Evolutionary conservation across 1,140 invertebrate genomes (phyloP).

Genomic region (Drosophila mayri): DNA sequence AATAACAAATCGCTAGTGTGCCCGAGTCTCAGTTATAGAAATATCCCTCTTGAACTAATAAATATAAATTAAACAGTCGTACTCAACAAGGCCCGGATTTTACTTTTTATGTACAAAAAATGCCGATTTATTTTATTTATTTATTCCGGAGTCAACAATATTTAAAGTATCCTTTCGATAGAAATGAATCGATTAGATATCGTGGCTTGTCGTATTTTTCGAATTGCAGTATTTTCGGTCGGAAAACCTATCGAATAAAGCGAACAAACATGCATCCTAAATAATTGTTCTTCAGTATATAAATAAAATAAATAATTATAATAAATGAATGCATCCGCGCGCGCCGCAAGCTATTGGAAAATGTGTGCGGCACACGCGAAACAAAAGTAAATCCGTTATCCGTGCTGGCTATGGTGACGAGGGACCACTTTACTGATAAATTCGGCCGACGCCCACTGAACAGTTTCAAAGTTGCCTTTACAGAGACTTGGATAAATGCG

Average conservation of each 20-base stretch:
- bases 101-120: background rate
- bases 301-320: conserved; percentile 71
- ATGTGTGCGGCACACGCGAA: conserved; percentile 42
- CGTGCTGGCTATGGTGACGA: conserved; percentile 49
- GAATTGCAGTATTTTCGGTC: conserved; percentile 1
- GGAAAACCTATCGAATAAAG: conserved; percentile 16
- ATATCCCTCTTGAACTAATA: background rate
- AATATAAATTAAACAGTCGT: background rate
- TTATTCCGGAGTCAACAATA: background rate
- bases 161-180: background rate
- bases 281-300: conserved; percentile 63
- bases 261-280: conserved; percentile 30
- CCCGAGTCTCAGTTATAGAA: background rate
- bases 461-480: conserved; percentile 65
- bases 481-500: conserved; percentile 61
- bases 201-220: background rate
- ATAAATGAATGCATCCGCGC: conserved; percentile 38
- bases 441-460: conserved; percentile 74
- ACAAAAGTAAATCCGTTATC: conserved; percentile 33
- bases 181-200: background rate
- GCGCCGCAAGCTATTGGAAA: conserved; percentile 32
- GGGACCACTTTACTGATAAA: conserved; percentile 56
- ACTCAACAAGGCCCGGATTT: too few species aligned
- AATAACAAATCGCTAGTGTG: conserved; percentile 10
- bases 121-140: too few species aligned